Base-by-base conservation (phyloP, 2,797 vertebrate genomes). In the Girardinus metallicus region DNA sequence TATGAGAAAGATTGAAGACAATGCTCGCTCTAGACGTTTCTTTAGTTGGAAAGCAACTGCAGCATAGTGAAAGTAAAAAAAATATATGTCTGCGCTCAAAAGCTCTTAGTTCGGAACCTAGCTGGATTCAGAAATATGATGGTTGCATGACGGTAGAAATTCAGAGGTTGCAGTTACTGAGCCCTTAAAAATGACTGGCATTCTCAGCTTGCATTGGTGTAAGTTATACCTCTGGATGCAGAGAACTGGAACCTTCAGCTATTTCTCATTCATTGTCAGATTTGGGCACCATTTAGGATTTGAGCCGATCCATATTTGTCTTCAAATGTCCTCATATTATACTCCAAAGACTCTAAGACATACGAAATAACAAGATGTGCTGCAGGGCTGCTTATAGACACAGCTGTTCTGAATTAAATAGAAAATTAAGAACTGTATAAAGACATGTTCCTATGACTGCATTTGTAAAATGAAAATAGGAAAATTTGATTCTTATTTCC, bases 151-250 rank as follows among this genome's bases (percentile, higher is more conserved):
- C 74, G 83, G 75, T 66, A 66, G 82, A 49, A 80, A 81, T 79
- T 81, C 55, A 77, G 53, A 80, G 18, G 4, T 53, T 83, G 83
- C 57, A 43, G 81, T 73, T 81, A 70, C 62, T 34, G 64, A 60
- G 75, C 75, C 44, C 70, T 18, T 78, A 81, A 78, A 79, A 60
- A 39, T 79, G n/a, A 80, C 41, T 44, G 44, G 57, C 75, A 82
- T 46, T 84, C 71, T 39, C 62, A 36, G 75, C 74, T 76, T 79
- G 66, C 81, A 41, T 46, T 79, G 81, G 78, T 91, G 73, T 78
- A 85, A 84, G 85, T 70, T 60, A 77, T 80, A 55, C 31, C 46
- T 77, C 64, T 84, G 43, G 88, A 83, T 80, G 77, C 82, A 83
- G 83, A 70, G 53, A 78, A 79, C 64, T 81, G 82, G 15, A 87